Conservation (phyloP, 1,140 invertebrate genomes). For the Leguminivora glycinivorella region DNA sequence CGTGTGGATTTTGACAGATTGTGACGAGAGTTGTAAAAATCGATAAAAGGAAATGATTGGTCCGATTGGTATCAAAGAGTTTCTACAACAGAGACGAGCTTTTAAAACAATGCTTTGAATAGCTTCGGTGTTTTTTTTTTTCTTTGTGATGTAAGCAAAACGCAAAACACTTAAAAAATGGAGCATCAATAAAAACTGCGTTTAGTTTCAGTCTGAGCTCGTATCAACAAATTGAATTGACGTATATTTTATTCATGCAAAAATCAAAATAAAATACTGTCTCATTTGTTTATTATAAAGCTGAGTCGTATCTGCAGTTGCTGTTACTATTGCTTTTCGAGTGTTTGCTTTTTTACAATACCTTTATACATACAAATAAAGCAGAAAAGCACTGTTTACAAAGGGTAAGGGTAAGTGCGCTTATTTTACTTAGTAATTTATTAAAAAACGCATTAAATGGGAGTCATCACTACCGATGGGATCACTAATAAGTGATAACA, state of each 20-base stretch:
- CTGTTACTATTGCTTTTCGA: background rate
- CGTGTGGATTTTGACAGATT: constrained; percentile 67
- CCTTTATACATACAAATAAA: background rate
- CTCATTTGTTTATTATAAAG: background rate
- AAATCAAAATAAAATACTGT: background rate
- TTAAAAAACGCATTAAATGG: background rate
- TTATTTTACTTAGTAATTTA: background rate
- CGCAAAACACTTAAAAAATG: background rate
- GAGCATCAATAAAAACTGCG: background rate
- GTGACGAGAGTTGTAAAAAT: constrained; percentile 25
- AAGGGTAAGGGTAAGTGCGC: background rate
- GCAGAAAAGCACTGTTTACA: constrained; percentile 35
- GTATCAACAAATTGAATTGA: background rate
- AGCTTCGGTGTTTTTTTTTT: background rate
- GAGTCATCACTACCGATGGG: too few relatives aligned
- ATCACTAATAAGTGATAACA: background rate
- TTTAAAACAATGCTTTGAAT: constrained; percentile 5
- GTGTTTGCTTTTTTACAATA: background rate
- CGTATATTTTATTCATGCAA: background rate
- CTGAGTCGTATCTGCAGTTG: background rate
- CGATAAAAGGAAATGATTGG: constrained; percentile 6
- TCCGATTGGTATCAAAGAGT: background rate
- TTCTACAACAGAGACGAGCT: background rate
- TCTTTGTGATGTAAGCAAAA: background rate
- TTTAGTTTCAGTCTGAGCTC: background rate